Evolutionary conservation across 2,888 invertebrate species (phyloP).

Genomic region (Conchocele bisecta): DNA sequence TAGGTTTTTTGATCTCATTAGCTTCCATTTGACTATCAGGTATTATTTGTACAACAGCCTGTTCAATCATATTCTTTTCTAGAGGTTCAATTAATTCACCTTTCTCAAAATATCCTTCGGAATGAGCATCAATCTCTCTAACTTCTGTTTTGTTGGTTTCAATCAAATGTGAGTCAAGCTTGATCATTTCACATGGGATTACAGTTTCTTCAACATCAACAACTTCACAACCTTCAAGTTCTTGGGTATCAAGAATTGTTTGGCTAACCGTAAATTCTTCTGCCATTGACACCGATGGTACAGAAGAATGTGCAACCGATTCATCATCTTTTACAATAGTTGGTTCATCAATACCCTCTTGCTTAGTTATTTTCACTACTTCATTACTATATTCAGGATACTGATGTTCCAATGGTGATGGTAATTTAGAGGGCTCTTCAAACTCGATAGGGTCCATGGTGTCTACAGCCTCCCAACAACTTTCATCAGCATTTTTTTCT

Average conservation of each 20-base stretch:
- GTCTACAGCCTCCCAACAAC: conserved; percentile 70
- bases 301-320: too few species aligned
- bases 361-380: conserved; percentile 11
- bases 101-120: background rate
- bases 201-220: too few species aligned
- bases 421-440: conserved; percentile 50
- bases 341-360: too few species aligned
- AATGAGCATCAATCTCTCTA: background rate
- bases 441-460: conserved; percentile 51
- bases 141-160: conserved; percentile 1
- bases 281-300: too few species aligned
- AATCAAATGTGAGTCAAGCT: too few species aligned
- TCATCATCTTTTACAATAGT: too few species aligned
- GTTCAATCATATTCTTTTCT: background rate
- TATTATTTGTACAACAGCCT: background rate
- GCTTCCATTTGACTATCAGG: conserved; percentile 1
- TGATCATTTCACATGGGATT: too few species aligned
- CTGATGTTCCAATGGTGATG: conserved; percentile 47
- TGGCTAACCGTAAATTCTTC: too few species aligned
- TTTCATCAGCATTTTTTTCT: conserved; percentile 39
- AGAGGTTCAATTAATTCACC: conserved; percentile 1
- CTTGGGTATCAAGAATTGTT: too few species aligned
- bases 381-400: conserved; percentile 29
- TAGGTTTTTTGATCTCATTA: background rate
- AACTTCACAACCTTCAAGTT: too few species aligned